Base-by-base conservation (phyloP, 37 sponge, comb jelly and placozoan genomes). In the Bolinopsis microptera region DNA sequence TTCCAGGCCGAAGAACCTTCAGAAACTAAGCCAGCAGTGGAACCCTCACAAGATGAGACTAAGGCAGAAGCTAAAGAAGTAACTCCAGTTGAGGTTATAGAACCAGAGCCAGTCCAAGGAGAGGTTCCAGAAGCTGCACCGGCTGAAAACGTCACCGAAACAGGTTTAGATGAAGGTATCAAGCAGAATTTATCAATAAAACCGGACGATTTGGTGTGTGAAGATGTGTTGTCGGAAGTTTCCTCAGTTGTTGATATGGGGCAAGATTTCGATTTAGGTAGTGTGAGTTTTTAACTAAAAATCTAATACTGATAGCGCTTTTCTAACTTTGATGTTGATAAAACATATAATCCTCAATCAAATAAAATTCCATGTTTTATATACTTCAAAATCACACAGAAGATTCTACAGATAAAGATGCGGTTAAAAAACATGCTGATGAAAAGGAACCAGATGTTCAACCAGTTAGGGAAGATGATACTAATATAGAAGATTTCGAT, bases 401-500 rank as follows among this genome's bases (percentile, higher is more conserved):
- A 67, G 74, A 3, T 8, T 13, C 23, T 2, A 8, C 8, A 24
- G 5, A 3, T 35, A 38, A 1, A 8, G 83, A 32, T 35, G 38
- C 3, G 83, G 35, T 35, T 27, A 38, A 35, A 5, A 38, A 80
- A 80, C 38, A 80, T 35, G 36, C 5, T 3, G 38, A 3, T 35
- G 23, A 35, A 80, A 23, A 13, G 23, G 83, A 32, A 77, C 8
- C 3, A 77, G 80, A 32, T 77, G 80, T 39, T 22, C 90, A 9
- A 39, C 24, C 90, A 16, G 18, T 30, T 39, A 38, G 34, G 8
- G 90, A 86, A 38, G n/a, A 41, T 41, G 90, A 86, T 41, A 86
- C 90, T 1, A 86, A 86, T 41, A 40, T 86, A 3, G 90, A 86
- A 26, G 90, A 86, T 39, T 86, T 86, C 39, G 90, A 86, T 39